These are phyloP conservation scores for Spilogale gracilis DNA, from an alignment of 2,113 vertebrate species.

Conservation along the genomic window DNA sequence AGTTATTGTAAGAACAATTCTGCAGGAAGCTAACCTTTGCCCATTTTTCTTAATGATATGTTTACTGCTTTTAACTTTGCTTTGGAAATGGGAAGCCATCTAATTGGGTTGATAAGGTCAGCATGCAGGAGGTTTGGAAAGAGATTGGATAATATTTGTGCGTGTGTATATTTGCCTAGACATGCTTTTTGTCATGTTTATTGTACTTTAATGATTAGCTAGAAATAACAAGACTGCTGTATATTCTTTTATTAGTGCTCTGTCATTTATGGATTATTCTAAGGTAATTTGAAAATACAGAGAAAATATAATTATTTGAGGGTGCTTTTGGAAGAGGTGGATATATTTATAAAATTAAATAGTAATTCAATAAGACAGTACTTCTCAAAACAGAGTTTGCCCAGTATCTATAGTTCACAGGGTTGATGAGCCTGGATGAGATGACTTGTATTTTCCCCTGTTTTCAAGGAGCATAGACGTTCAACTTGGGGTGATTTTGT, in stretches of 20 bases:
- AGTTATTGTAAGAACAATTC: conserved; percentile 52
- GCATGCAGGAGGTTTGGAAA: conserved; percentile 46
- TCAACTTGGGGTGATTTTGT: conserved; percentile 31
- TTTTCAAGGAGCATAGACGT: conserved; percentile 48
- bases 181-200: conserved; percentile 77
- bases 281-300: conserved; percentile 74
- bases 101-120: conserved; percentile 84
- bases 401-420: not conserved
- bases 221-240: conserved; percentile 69
- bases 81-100: conserved; percentile 71
- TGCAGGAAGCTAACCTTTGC: conserved; percentile 72
- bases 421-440: not conserved
- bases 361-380: conserved; percentile 61
- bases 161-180: conserved; percentile 65
- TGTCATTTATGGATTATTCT: conserved; percentile 56
- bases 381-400: conserved; percentile 53
- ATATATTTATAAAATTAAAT: conserved; percentile 77
- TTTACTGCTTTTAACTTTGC: conserved; percentile 69
- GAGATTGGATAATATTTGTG: conserved; percentile 77
- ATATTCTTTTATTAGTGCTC: conserved; percentile 65
- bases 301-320: conserved; percentile 79
- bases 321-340: conserved; percentile 67
- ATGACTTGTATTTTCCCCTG: not conserved
- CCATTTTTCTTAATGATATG: conserved; percentile 75
- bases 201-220: conserved; percentile 72